Evolutionary conservation across 1,140 invertebrate species (phyloP), one percentile per base, ranked within the genome.

Genomic region (Drosophila lacteicornis): DNA sequence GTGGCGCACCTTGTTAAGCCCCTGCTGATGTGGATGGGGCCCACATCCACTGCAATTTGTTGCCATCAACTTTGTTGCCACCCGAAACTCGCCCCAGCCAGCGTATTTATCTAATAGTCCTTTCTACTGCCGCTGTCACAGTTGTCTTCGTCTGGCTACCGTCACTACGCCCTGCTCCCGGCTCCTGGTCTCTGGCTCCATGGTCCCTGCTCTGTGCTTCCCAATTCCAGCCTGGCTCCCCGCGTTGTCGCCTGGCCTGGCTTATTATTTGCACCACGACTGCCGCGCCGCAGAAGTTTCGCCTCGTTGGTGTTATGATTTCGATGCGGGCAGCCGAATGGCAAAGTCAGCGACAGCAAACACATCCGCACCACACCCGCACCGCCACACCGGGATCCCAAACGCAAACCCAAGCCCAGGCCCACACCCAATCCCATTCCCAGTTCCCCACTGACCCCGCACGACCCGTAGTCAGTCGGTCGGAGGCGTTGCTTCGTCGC

Each of bases 241-340:
- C 33, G 33, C 33, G 25, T 19, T 62, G 57, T 62, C 57, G 57
- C 57, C 77, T 80, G 77, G 84, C 84, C 84, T 84, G 84, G 84
- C 84, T 87, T 87, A 87, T 87, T 87, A 87, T 87, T 88, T 87
- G 84, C 53, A 56, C 84, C 77, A 88, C 77, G 84, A 87, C 84
- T 78, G 80, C 84, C 46, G 80, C 56, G 84, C 68, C 84, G 80
- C 80, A 88, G 68, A 87, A 90, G 85, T 88, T 88, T 88, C 81
- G 84, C 85, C 81, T 88, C 84, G 84, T 88, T 88, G 85, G 84
- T 88, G 84, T 88, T 88, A 88, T 88, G 84, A 88, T 88, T 88
- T 88, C 84, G 75, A 88, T 88, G 85, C 86, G 84, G 84, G 85
- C 82, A 88, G 80, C 73, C 84, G 80, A 84, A 90, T 83, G 85